These are phyloP conservation scores for Apeira syringaria DNA, from an alignment of 2,888 invertebrate species.

Conservation along the genomic window DNA sequence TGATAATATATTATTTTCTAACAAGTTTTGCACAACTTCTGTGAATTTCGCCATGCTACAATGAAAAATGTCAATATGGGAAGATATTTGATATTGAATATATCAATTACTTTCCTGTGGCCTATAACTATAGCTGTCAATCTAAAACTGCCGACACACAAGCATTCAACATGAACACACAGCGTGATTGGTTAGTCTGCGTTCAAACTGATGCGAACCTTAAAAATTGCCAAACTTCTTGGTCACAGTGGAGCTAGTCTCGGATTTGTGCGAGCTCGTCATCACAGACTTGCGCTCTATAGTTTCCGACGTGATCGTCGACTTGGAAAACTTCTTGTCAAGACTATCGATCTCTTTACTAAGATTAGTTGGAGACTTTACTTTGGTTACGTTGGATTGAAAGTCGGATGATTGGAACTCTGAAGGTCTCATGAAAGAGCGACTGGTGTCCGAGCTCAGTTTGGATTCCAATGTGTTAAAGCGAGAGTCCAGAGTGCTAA, in stretches of 20 bases:
- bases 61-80: too few relatives aligned
- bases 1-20: too few relatives aligned
- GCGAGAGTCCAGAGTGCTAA: conserved; percentile 73
- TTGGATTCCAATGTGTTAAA: conserved; percentile 74
- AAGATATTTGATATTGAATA: too few relatives aligned
- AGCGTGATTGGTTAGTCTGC: conserved; percentile 21
- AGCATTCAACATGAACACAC: conserved; percentile 19
- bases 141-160: conserved; percentile 28
- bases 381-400: conserved; percentile 54
- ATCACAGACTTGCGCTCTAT: conserved; percentile 87
- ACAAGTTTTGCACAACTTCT: too few relatives aligned
- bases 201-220: conserved; percentile 40
- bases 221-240: conserved; percentile 80
- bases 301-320: conserved; percentile 87
- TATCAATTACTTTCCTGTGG: conserved; percentile 1
- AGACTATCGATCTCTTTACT: conserved; percentile 81
- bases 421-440: conserved; percentile 78
- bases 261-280: conserved; percentile 85
- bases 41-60: too few relatives aligned
- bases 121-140: conserved; percentile 22
- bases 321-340: conserved; percentile 86
- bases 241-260: conserved; percentile 82
- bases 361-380: conserved; percentile 65
- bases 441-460: conserved; percentile 73
- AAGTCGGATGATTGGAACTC: conserved; percentile 73